Evolutionary conservation across 2,797 vertebrate genomes (phyloP).

Genomic region (Danio choprae): DNA sequence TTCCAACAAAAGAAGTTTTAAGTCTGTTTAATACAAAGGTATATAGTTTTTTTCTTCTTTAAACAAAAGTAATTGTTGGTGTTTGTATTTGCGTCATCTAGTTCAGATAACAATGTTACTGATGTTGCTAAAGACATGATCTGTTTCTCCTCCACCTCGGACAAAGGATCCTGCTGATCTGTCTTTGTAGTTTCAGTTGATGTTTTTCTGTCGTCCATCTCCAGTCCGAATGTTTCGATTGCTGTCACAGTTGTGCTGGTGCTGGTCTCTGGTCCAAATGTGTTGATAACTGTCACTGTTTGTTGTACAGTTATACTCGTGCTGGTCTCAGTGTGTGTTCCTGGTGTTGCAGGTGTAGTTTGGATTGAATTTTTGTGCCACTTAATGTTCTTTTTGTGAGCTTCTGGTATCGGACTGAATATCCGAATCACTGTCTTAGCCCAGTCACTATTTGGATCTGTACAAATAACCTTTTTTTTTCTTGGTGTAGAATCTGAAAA

Average conservation of each 20-base stretch:
- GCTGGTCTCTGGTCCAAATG: no score
- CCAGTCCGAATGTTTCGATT: neutral
- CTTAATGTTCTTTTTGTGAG: fast-evolving
- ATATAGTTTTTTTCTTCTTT: no score
- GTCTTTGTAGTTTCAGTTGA: neutral
- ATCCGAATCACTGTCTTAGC: fast-evolving
- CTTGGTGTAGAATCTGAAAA: neutral
- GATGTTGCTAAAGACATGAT: no score
- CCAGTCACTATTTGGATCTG: fast-evolving
- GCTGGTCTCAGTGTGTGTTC: neutral
- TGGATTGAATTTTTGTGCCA: neutral
- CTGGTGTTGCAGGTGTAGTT: fast-evolving
- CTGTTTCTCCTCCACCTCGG: no score
- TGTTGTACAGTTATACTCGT: neutral
- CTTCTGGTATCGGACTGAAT: fast-evolving
- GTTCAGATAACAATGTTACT: no score
- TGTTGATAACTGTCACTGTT: neutral
- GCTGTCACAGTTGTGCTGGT: no score
- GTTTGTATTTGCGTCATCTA: no score
- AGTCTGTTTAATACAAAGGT: no score
- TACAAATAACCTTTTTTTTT: neutral
- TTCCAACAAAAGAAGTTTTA: no score
- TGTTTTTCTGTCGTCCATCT: no score
- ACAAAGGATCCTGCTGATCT: neutral
- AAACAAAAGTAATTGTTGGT: no score